phyloP scores from a whole-genome alignment of 2,113 vertebrate species.

The Emberiza fucata region DNA sequence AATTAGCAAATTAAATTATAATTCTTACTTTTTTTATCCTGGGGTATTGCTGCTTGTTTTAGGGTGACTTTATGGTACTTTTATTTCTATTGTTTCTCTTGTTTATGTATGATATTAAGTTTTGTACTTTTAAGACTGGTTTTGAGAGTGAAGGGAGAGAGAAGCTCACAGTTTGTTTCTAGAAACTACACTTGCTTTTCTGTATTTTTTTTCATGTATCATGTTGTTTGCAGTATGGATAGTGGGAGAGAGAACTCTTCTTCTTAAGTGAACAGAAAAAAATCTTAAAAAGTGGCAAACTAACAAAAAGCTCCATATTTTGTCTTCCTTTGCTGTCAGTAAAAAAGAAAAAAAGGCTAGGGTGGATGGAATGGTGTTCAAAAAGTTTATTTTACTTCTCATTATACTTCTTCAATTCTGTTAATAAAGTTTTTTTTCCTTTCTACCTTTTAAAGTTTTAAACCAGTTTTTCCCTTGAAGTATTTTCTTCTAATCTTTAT shows the following conservation, averaged over 20 bases:
- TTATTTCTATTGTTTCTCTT: background rate
- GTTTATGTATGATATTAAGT: background rate
- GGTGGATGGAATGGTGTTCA: background rate
- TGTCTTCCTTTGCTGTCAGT: rapidly evolving
- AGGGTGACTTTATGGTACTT: background rate
- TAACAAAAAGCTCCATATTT: background rate
- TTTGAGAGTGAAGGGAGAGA: background rate
- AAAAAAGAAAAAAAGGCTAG: background rate
- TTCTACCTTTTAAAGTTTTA: background rate
- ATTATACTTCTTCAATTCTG: background rate
- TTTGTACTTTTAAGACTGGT: background rate
- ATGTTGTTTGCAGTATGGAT: rapidly evolving
- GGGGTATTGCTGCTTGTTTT: background rate
- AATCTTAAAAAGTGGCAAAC: background rate
- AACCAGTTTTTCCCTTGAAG: background rate
- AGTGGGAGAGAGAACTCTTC: background rate
- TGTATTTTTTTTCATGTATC: background rate
- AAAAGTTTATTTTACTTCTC: background rate
- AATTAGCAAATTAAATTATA: background rate
- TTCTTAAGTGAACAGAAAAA: background rate
- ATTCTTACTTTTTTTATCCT: background rate
- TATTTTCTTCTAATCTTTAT: background rate
- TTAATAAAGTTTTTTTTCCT: background rate
- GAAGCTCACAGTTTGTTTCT: background rate
- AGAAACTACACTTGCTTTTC: background rate